Base-by-base conservation (phyloP, 2,888 invertebrate species). In the Chydorus sphaericus region DNA sequence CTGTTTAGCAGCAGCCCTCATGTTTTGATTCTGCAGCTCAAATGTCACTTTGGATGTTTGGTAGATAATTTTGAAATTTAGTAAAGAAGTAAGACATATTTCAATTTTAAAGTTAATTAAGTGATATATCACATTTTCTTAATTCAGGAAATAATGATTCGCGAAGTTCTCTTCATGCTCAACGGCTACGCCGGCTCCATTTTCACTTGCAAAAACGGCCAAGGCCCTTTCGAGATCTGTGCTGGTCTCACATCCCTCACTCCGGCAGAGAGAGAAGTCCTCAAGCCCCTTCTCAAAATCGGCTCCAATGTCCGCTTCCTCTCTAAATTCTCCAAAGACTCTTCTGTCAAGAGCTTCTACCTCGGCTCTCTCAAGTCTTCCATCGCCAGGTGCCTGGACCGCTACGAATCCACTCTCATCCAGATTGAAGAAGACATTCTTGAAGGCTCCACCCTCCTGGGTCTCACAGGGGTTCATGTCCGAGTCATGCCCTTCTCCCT, bases 111-210 rank as follows among this genome's bases (percentile, higher is more conserved):
- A n/a, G n/a, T n/a, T n/a, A n/a, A n/a, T n/a, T n/a, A n/a, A n/a
- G n/a, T n/a, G n/a, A n/a, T n/a, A n/a, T n/a, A n/a, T n/a, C n/a
- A n/a, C n/a, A n/a, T n/a, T n/a, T n/a, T n/a, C n/a, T n/a, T n/a
- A n/a, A n/a, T n/a, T n/a, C n/a, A n/a, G n/a, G n/a, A n/a, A 10
- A 52, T 20, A 52, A 52, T 52, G 52, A 33, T 52, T 10, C 36
- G 52, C 8, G 52, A 52, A 52, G 14, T 52, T 23, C 11, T 52
- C 7, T 52, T 52, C n/a, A 52, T 52, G 52, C 20, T 52, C 36
- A 36, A 37, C 33, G 52, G 52, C 16, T 23, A 52, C 14, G 36
- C 52, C 6, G 52, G 52, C 10, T 33, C 52, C n/a, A n/a, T 52
- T 33, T 52, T 52, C 26, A 37, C 36, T 52, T 2, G 18, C 20